Evolutionary conservation across 1,140 invertebrate species (phyloP).

Genomic region (Macrostomum lignano): DNA sequence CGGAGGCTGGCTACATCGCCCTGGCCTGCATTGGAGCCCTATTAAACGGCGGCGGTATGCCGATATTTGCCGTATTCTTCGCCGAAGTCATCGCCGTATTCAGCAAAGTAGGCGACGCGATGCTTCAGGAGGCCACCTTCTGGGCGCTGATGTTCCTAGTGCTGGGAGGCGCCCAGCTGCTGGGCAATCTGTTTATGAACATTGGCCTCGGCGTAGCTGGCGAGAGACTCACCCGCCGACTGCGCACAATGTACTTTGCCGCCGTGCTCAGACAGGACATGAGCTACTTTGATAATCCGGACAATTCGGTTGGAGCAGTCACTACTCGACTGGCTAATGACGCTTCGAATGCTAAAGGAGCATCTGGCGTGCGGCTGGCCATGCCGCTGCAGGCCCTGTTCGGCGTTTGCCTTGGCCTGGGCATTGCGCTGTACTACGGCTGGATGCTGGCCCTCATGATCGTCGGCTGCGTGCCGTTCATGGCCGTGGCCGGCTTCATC

Average conservation of each 20-base stretch:
- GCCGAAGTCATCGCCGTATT: slow-evolving; percentile 19
- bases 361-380: slow-evolving; percentile 20
- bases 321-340: slow-evolving; percentile 25
- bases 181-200: not conserved
- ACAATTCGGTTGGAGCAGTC: slow-evolving; percentile 13
- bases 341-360: slow-evolving; percentile 22
- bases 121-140: slow-evolving; percentile 26
- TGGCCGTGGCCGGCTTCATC: slow-evolving; percentile 22
- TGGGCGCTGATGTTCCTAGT: slow-evolving; percentile 34
- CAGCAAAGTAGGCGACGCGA: slow-evolving; percentile 24
- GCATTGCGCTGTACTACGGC: slow-evolving; percentile 24
- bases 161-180: slow-evolving; percentile 16
- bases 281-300: slow-evolving; percentile 22
- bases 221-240: slow-evolving; percentile 24
- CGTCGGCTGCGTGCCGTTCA: slow-evolving; percentile 37
- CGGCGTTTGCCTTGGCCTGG: slow-evolving; percentile 17
- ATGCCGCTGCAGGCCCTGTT: slow-evolving; percentile 21
- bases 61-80: slow-evolving; percentile 11
- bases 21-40: slow-evolving; percentile 8
- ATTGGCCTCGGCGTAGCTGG: slow-evolving; percentile 14
- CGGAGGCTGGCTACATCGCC: slow-evolving; percentile 10
- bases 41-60: slow-evolving; percentile 10
- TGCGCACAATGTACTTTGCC: slow-evolving; percentile 24
- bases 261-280: slow-evolving; percentile 29
- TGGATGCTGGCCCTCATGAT: slow-evolving; percentile 26